These are phyloP conservation scores for Avahi laniger DNA, from an alignment of 2,797 vertebrate species.

Conservation along the genomic window DNA sequence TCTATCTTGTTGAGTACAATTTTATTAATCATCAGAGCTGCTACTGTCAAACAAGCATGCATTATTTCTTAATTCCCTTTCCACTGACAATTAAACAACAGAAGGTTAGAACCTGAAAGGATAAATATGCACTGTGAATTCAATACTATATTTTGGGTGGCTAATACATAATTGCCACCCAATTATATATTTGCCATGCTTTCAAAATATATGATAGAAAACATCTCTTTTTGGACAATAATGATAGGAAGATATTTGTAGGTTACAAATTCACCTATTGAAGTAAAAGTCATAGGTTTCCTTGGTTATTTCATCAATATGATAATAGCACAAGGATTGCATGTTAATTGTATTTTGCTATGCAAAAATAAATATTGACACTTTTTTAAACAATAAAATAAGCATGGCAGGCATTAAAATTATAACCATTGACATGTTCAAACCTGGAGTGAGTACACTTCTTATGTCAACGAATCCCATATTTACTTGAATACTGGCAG, in stretches of 20 bases:
- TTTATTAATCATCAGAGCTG: neutral
- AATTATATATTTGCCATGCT: neutral
- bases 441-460: neutral
- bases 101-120: neutral
- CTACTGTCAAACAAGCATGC: neutral
- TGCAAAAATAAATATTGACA: neutral
- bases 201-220: slow-evolving; percentile 12
- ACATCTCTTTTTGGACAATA: neutral
- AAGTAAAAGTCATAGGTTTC: neutral
- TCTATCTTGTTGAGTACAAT: neutral
- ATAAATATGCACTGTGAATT: neutral
- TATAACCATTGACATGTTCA: neutral
- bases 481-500: neutral
- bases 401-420: neutral
- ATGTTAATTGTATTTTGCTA: neutral
- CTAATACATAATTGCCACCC: neutral
- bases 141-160: neutral
- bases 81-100: neutral
- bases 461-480: neutral
- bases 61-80: neutral
- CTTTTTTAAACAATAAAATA: neutral
- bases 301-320: neutral
- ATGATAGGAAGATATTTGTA: neutral
- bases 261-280: neutral
- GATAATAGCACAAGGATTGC: neutral